Percentiles rank a stretch among this genome's conserved stretches.
These are phyloP conservation scores for Chaetoderma sp. DNA, from an alignment of 2,888 invertebrate genomes.

Conservation along the genomic window DNA sequence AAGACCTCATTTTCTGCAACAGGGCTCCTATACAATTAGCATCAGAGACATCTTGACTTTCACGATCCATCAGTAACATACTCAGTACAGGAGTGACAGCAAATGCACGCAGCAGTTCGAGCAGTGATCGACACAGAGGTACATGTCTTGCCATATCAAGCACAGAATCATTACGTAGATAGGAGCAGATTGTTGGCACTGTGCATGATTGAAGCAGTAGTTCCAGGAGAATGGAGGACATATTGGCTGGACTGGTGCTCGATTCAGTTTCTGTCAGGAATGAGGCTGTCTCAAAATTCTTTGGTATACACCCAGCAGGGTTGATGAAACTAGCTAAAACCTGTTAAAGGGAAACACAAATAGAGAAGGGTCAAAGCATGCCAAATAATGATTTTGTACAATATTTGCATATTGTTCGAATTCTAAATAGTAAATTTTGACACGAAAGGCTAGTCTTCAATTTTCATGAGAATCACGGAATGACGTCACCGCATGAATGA, in stretches of 20 bases:
- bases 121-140: slow-evolving; percentile 86
- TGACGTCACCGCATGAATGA: too few relatives aligned
- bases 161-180: slow-evolving; percentile 94
- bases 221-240: slow-evolving; percentile 77
- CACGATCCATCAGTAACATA: slow-evolving; percentile 75
- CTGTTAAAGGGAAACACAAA: slow-evolving; percentile 69
- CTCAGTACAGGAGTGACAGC: slow-evolving; percentile 76
- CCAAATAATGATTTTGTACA: too few relatives aligned
- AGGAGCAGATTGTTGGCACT: slow-evolving; percentile 88
- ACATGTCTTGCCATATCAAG: slow-evolving; percentile 97
- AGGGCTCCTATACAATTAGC: slow-evolving; percentile 80
- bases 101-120: slow-evolving; percentile 84
- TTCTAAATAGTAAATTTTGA: too few relatives aligned
- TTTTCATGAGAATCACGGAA: too few relatives aligned
- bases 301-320: slow-evolving; percentile 71
- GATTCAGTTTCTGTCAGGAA: slow-evolving; percentile 26
- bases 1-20: slow-evolving; percentile 87
- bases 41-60: slow-evolving; percentile 52
- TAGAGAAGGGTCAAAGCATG: too few relatives aligned
- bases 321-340: slow-evolving; percentile 91
- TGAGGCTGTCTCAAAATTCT: slow-evolving; percentile 39
- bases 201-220: slow-evolving; percentile 86
- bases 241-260: slow-evolving; percentile 37
- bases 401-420: too few relatives aligned
- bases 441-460: too few relatives aligned